phyloP scores from a whole-genome alignment of 2,113 vertebrate genomes.

The Paedocypris sp. region DNA sequence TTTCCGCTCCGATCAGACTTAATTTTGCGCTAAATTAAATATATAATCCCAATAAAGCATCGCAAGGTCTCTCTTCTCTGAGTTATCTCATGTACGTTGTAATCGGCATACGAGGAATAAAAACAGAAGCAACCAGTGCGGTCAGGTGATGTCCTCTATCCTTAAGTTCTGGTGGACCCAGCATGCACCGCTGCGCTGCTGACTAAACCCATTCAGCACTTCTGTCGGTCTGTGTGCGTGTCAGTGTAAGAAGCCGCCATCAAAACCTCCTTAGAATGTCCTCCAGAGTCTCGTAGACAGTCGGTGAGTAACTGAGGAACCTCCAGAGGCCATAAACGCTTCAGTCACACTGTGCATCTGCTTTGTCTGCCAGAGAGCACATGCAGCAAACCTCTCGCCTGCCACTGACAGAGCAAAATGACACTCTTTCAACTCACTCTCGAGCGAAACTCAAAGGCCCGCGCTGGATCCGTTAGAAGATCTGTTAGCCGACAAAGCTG shows the following conservation, averaged over 20 bases:
- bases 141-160: neutral
- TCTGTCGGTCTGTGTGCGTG: constrained; percentile 18
- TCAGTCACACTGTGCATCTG: neutral
- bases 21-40: too few relatives aligned
- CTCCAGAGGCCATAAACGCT: constrained; percentile 16
- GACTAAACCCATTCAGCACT: constrained; percentile 2
- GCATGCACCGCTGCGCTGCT: neutral
- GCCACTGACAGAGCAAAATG: constrained; percentile 6
- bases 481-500: neutral
- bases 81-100: too few relatives aligned
- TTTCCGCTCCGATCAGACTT: too few relatives aligned
- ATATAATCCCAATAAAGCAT: too few relatives aligned
- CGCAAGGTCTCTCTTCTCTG: too few relatives aligned
- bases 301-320: constrained; percentile 7
- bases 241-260: constrained; percentile 3
- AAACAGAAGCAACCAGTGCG: too few relatives aligned
- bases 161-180: neutral
- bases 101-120: too few relatives aligned
- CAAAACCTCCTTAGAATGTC: neutral
- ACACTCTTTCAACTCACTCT: neutral
- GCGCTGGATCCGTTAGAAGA: neutral
- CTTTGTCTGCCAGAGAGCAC: constrained; percentile 2
- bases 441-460: neutral
- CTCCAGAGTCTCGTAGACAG: neutral
- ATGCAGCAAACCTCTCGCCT: neutral